Base-by-base conservation (phyloP, 2,797 vertebrate genomes). In the Diplodus sargus region DNA sequence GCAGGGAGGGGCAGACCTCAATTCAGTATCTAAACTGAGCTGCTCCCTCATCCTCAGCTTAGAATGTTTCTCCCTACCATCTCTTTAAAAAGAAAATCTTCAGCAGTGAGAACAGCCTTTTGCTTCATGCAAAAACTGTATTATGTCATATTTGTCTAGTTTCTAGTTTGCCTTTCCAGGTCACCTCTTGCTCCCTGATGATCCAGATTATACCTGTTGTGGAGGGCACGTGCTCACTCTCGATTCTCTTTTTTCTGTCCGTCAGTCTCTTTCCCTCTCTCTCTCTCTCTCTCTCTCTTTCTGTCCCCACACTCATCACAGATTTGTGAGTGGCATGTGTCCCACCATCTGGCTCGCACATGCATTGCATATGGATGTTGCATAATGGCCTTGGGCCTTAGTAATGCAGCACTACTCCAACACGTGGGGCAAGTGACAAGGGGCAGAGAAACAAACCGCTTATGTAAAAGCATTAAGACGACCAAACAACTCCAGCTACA, bases 401-500 rank as follows among this genome's bases (percentile, higher is more conserved):
- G 62, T 82, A 82, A 83, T 39, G 69, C 74, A 74, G 81, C 72
- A 39, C 66, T 49, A 34, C 76, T 20, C 48, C 77, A 61, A 67
- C 90, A 88, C 57, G 77, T 79, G 87, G 74, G 66, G 62, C 13
- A 81, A 73, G 79, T 80, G 85, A 79, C 65, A 74, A 87, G 84
- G 76, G 83, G 61, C 82, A 72, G 74, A 85, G 78, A 81, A 86
- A 87, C 82, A 47, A 85, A 81, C 70, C 48, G 84, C 90, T 94
- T 94, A 94, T 79, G 78, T 94, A 94, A 94, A 94, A 76, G 90
- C 85, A 93, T 92, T 91, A 92, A 86, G 86, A 80, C 9, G 67
- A 74, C 70, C 69, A 75, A 83, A 68, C 74, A 43, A n/a, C 69
- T 86, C 59, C 47, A 17, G 74, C 54, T 70, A 23, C 65, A 66